These are phyloP conservation scores for Ochropacha duplaris DNA, from an alignment of 2,888 invertebrate genomes.

Conservation along the genomic window DNA sequence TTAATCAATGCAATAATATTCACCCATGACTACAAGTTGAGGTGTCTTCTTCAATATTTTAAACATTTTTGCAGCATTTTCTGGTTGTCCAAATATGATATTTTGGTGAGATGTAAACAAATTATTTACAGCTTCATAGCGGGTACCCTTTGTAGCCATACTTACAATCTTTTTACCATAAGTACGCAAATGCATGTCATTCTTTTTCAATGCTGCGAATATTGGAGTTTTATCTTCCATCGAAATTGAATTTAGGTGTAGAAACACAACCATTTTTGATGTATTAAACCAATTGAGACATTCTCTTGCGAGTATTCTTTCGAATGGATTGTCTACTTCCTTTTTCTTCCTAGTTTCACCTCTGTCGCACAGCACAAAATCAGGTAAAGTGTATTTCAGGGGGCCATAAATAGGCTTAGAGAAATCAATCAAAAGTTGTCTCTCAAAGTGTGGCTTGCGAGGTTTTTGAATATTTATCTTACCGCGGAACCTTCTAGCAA, in stretches of 20 bases:
- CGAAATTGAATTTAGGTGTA: slow-evolving; percentile 88
- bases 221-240: slow-evolving; percentile 86
- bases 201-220: slow-evolving; percentile 83
- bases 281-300: slow-evolving; percentile 86
- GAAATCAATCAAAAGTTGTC: slow-evolving; percentile 85
- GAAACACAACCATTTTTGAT: slow-evolving; percentile 87
- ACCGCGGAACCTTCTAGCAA: slow-evolving; percentile 86
- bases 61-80: slow-evolving; percentile 83
- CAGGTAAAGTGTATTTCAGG: slow-evolving; percentile 68
- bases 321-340: slow-evolving; percentile 86
- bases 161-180: slow-evolving; percentile 86
- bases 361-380: slow-evolving; percentile 79
- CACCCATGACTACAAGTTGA: slow-evolving; percentile 87
- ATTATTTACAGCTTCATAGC: slow-evolving; percentile 85
- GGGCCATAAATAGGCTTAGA: slow-evolving; percentile 84
- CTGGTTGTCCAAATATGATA: slow-evolving; percentile 87
- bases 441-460: slow-evolving; percentile 86
- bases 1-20: slow-evolving; percentile 27
- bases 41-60: slow-evolving; percentile 88
- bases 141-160: slow-evolving; percentile 86
- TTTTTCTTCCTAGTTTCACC: slow-evolving; percentile 33
- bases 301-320: slow-evolving; percentile 88
- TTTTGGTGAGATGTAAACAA: slow-evolving; percentile 86
- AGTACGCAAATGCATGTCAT: slow-evolving; percentile 86
- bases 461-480: slow-evolving; percentile 92